phyloP scores from a whole-genome alignment of 2,888 invertebrate genomes.

The Augochlorella aurata region DNA sequence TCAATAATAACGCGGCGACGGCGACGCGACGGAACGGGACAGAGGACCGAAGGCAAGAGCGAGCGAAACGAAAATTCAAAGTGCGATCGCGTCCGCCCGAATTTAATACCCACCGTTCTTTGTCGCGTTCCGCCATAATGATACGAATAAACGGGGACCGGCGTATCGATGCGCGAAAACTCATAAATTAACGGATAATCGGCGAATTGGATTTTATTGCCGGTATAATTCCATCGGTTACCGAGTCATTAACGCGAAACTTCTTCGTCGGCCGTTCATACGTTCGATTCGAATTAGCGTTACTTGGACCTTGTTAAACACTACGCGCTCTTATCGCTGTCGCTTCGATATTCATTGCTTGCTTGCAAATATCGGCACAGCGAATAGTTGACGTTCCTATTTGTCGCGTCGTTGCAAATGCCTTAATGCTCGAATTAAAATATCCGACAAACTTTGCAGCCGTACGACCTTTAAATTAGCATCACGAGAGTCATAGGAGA shows the following conservation, averaged over 20 bases:
- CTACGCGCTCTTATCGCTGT: too few species aligned
- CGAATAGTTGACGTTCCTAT: too few species aligned
- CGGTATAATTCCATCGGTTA: conserved; percentile 34
- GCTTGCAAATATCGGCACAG: too few species aligned
- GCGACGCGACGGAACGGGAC: conserved; percentile 8
- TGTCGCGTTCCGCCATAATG: conserved; percentile 45
- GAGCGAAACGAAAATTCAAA: conserved; percentile 65
- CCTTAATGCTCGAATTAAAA: too few species aligned
- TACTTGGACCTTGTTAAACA: neutral
- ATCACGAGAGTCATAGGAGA: too few species aligned
- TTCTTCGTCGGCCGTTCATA: neutral
- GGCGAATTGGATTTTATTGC: conserved; percentile 46
- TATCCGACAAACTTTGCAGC: too few species aligned
- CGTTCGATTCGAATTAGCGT: conserved; percentile 26
- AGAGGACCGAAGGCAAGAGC: conserved; percentile 16
- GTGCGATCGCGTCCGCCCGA: conserved; percentile 37
- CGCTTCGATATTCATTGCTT: too few species aligned
- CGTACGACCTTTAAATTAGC: too few species aligned
- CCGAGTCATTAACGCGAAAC: conserved; percentile 4
- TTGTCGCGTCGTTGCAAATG: too few species aligned
- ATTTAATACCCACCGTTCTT: conserved; percentile 64
- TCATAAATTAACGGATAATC: conserved; percentile 57
- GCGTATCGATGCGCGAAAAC: conserved; percentile 31
- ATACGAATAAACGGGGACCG: conserved; percentile 46
- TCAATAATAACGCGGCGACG: conserved; percentile 55